These are phyloP conservation scores for Drosophila anceps DNA, from an alignment of 2,888 invertebrate genomes.

Conservation along the genomic window DNA sequence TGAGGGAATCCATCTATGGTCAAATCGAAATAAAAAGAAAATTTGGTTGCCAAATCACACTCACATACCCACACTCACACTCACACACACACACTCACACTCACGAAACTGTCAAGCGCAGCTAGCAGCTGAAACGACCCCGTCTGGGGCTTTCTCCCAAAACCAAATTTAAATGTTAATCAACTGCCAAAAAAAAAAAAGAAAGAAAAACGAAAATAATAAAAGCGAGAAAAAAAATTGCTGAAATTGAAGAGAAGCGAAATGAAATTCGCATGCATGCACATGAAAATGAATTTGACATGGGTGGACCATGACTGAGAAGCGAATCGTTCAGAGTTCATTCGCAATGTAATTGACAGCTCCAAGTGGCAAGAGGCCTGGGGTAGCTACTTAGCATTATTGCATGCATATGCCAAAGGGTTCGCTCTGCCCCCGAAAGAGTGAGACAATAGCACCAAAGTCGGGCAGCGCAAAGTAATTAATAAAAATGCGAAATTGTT, in stretches of 20 bases:
- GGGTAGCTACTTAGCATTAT: constrained; percentile 41
- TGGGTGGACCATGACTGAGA: constrained; percentile 50
- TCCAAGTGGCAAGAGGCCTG: constrained; percentile 50
- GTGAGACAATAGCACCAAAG: constrained; percentile 10
- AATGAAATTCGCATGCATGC: constrained; percentile 76
- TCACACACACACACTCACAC: constrained; percentile 11
- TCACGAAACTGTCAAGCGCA: constrained; percentile 68
- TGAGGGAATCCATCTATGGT: constrained; percentile 35
- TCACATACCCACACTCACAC: no score
- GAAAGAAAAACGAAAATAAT: constrained; percentile 11
- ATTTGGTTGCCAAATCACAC: constrained; percentile 37
- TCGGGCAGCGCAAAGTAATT: constrained; percentile 33
- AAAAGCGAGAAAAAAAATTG: constrained; percentile 3
- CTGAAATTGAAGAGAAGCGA: constrained; percentile 49
- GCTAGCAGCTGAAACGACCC: constrained; percentile 29
- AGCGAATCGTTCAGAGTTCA: constrained; percentile 26
- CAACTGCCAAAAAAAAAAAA: constrained; percentile 60
- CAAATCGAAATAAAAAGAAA: constrained; percentile 50
- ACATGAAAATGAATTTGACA: constrained; percentile 80
- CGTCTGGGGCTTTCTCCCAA: constrained; percentile 48
- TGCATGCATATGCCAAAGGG: constrained; percentile 32
- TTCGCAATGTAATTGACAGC: constrained; percentile 75
- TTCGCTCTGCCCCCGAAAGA: constrained; percentile 5
- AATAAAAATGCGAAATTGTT: constrained; percentile 29
- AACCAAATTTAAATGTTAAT: constrained; percentile 79